Evolutionary conservation across 2,113 vertebrate species (phyloP).

Genomic region (Ellobius talpinus): DNA sequence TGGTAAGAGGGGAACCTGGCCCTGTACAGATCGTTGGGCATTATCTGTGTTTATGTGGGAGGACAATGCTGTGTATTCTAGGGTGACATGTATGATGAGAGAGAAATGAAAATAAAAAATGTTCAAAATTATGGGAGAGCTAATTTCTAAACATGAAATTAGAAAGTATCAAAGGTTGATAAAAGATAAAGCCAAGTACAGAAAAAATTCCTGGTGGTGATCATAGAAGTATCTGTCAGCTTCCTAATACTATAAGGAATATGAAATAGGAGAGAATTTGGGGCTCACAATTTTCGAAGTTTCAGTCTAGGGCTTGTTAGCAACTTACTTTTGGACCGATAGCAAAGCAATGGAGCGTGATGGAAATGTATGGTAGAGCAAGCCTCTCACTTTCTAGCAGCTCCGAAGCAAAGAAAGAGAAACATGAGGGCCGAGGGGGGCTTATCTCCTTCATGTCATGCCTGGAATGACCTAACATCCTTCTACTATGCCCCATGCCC

Average conservation of each 20-base stretch:
- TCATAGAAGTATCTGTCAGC: background rate
- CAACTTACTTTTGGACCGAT: background rate
- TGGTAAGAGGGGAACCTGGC: background rate
- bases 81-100: background rate
- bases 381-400: background rate
- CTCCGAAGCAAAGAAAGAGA: background rate
- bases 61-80: background rate
- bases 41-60: background rate
- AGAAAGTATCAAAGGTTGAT: background rate
- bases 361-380: background rate
- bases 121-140: background rate
- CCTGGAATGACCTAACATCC: background rate
- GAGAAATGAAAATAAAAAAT: background rate
- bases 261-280: background rate
- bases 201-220: background rate
- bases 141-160: background rate
- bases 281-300: background rate
- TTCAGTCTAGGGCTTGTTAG: background rate
- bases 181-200: background rate
- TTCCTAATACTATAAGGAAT: background rate
- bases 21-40: background rate
- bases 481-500: background rate
- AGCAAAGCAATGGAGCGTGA: background rate
- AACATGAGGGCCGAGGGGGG: fast-evolving
- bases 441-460: background rate